Conservation (phyloP, 1,140 invertebrate species). For the Berghia stephanieae region DNA sequence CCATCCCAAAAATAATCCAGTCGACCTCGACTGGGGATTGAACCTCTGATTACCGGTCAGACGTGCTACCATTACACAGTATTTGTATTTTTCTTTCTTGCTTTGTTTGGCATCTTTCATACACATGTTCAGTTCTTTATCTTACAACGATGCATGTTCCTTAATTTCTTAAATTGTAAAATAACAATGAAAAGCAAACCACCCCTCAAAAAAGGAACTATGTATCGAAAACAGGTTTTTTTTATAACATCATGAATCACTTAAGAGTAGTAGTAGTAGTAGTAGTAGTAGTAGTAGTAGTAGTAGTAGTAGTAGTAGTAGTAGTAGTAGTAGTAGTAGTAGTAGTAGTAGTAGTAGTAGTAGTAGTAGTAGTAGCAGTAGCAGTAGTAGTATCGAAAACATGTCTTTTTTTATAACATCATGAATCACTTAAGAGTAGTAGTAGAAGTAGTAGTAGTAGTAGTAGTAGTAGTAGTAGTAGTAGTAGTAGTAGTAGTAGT, state of each 20-base stretch:
- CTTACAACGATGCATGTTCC: background rate
- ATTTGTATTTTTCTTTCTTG: too few species aligned
- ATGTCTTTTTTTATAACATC: too few species aligned
- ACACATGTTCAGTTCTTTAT: background rate
- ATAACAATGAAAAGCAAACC: too few species aligned
- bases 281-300: background rate
- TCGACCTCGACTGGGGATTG: too few species aligned
- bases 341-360: background rate
- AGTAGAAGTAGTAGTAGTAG: background rate
- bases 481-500: background rate
- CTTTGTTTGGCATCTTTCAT: background rate
- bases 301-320: background rate
- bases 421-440: too few species aligned
- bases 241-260: background rate
- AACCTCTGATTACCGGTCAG: too few species aligned
- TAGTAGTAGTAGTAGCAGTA: background rate
- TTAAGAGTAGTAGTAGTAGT: background rate
- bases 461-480: background rate
- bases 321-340: background rate
- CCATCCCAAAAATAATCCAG: too few species aligned
- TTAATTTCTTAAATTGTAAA: too few species aligned
- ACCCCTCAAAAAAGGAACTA: too few species aligned
- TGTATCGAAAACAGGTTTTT: background rate
- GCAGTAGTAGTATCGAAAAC: too few species aligned
- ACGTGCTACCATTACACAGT: too few species aligned